phyloP scores from a whole-genome alignment of 2,113 vertebrate species.

The Syngnathus floridae region DNA sequence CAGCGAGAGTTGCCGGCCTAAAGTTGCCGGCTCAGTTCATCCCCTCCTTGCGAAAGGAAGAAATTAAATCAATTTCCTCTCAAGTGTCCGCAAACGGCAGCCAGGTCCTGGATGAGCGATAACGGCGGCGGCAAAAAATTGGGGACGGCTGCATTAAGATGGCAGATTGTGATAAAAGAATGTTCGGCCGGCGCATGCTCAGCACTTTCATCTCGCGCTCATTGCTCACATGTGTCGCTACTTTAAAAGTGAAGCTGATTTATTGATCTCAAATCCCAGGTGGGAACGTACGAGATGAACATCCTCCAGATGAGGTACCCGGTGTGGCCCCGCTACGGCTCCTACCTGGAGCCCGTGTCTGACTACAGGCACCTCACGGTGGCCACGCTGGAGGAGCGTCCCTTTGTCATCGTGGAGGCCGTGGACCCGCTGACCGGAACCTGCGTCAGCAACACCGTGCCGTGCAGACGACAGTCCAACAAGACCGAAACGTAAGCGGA shows the following conservation, averaged over 20 bases:
- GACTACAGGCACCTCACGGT: slow-evolving; percentile 92
- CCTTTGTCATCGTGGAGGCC: slow-evolving; percentile 94
- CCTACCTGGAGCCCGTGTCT: slow-evolving; percentile 82
- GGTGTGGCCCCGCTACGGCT: slow-evolving; percentile 92
- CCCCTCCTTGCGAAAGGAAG: no score
- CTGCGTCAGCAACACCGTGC: slow-evolving; percentile 94
- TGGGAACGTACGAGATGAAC: slow-evolving; percentile 86
- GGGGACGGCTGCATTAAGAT: slow-evolving; percentile 15
- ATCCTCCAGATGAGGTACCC: slow-evolving; percentile 95
- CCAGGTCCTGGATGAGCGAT: slow-evolving; percentile 3
- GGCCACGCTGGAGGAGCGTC: slow-evolving; percentile 92
- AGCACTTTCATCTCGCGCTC: not conserved
- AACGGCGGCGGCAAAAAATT: not conserved
- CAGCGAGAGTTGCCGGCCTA: not conserved
- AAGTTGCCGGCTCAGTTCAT: no score
- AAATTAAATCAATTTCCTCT: slow-evolving; percentile 42
- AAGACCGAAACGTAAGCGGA: slow-evolving; percentile 79
- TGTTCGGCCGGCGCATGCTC: not conserved
- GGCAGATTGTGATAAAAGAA: slow-evolving; percentile 1
- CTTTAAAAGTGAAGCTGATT: slow-evolving; percentile 9
- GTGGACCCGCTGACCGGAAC: slow-evolving; percentile 84
- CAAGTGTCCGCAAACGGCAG: slow-evolving; percentile 7
- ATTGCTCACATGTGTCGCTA: not conserved
- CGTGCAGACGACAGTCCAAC: slow-evolving; percentile 92
- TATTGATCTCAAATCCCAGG: slow-evolving; percentile 63